These are phyloP conservation scores for Berghia stephanieae DNA, from an alignment of 1,140 invertebrate genomes.

Conservation along the genomic window DNA sequence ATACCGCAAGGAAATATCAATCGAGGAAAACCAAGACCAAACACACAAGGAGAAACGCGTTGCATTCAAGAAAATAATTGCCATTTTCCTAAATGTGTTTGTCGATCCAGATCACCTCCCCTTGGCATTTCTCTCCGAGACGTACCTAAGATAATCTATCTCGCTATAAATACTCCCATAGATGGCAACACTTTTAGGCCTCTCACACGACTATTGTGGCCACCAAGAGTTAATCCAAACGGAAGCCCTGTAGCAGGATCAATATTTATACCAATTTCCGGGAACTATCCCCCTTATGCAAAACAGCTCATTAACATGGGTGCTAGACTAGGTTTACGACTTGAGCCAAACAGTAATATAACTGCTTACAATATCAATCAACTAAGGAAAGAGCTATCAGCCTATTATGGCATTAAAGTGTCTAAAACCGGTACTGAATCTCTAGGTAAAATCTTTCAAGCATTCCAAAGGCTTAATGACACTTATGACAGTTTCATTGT, in stretches of 20 bases:
- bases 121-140: not conserved
- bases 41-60: too few species aligned
- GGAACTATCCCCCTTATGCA: not conserved
- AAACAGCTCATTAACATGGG: too few species aligned
- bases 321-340: too few species aligned
- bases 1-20: too few species aligned
- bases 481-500: not conserved
- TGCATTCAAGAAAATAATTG: conserved; percentile 33
- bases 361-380: too few species aligned
- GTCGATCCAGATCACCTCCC: conserved; percentile 16
- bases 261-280: not conserved
- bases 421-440: too few species aligned
- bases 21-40: too few species aligned
- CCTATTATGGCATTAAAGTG: too few species aligned
- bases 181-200: conserved; percentile 6
- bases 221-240: not conserved
- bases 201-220: conserved; percentile 27
- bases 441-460: too few species aligned
- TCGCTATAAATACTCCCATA: conserved; percentile 47
- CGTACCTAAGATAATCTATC: conserved; percentile 52
- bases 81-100: conserved; percentile 28
- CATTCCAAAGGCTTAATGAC: too few species aligned
- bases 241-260: not conserved
- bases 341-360: too few species aligned
- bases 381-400: too few species aligned